These are phyloP conservation scores for Subacronicta megacephala DNA, from an alignment of 2,888 invertebrate genomes.

Conservation along the genomic window DNA sequence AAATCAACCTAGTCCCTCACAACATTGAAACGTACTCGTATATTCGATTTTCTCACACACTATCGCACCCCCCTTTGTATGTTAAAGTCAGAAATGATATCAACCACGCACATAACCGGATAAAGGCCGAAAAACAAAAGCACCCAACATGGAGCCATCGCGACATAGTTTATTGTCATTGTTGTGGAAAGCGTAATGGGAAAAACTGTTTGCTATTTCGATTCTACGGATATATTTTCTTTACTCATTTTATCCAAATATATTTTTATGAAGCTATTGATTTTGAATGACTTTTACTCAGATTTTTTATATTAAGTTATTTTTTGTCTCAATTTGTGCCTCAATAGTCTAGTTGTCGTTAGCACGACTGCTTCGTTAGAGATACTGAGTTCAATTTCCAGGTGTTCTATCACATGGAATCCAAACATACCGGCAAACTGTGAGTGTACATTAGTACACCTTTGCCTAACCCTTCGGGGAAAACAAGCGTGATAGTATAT, in stretches of 20 bases:
- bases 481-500: no score
- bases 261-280: slow-evolving; percentile 39
- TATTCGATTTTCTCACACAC: slow-evolving; percentile 10
- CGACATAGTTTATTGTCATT: slow-evolving; percentile 61
- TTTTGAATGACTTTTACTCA: slow-evolving; percentile 44
- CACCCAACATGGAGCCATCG: slow-evolving; percentile 52
- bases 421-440: no score
- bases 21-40: slow-evolving; percentile 9
- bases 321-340: no score
- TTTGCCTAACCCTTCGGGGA: no score
- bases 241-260: slow-evolving; percentile 48
- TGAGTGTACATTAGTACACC: no score
- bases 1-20: slow-evolving; percentile 26
- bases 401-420: no score
- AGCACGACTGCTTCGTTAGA: no score
- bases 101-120: slow-evolving; percentile 39
- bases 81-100: slow-evolving; percentile 43
- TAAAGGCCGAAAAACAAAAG: slow-evolving; percentile 50
- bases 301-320: slow-evolving; percentile 23
- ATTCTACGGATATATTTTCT: slow-evolving; percentile 52
- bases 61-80: slow-evolving; percentile 23
- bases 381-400: no score
- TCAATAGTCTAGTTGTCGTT: no score
- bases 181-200: slow-evolving; percentile 61
- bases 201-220: slow-evolving; percentile 55